Evolutionary conservation across 2,888 invertebrate genomes (phyloP).

Genomic region (Drosophila ochracea): DNA sequence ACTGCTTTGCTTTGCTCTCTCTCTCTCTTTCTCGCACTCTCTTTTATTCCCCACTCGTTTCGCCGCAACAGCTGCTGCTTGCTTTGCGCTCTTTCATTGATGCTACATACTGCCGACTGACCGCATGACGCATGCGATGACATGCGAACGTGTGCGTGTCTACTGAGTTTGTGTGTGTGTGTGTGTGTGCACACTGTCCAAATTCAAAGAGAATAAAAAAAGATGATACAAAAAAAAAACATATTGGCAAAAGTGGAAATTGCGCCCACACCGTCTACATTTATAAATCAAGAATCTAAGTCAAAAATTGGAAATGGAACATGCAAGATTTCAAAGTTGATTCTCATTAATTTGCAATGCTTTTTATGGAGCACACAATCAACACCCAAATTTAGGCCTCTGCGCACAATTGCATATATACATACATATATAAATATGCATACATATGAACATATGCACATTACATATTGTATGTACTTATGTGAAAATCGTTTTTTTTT

Average conservation of each 20-base stretch:
- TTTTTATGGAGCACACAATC: slow-evolving; percentile 69
- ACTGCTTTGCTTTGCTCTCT: slow-evolving; percentile 40
- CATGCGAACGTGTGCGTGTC: slow-evolving; percentile 37
- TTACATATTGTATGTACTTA: slow-evolving; percentile 34
- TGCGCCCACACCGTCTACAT: slow-evolving; percentile 67
- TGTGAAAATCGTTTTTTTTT: slow-evolving; percentile 24
- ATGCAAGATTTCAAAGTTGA: slow-evolving; percentile 52
- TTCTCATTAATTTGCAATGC: slow-evolving; percentile 58
- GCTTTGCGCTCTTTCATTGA: slow-evolving; percentile 42
- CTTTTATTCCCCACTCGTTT: slow-evolving; percentile 8
- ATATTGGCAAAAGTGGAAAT: slow-evolving; percentile 68
- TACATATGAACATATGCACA: slow-evolving; percentile 4
- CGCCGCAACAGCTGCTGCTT: slow-evolving; percentile 61
- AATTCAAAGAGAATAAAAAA: slow-evolving; percentile 30
- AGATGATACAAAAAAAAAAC: slow-evolving; percentile 14
- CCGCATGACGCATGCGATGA: slow-evolving; percentile 71
- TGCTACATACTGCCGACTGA: slow-evolving; percentile 53
- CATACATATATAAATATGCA: slow-evolving; percentile 3
- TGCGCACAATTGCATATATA: slow-evolving; percentile 40
- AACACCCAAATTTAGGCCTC: slow-evolving; percentile 69
- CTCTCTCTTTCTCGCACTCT: slow-evolving; percentile 3
- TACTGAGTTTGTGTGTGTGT: slow-evolving; percentile 15
- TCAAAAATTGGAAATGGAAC: slow-evolving; percentile 44
- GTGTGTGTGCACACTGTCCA: slow-evolving; percentile 42
- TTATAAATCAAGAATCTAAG: slow-evolving; percentile 58